Evolutionary conservation across 2,113 vertebrate genomes (phyloP).

Genomic region (Apodemus speciosus): DNA sequence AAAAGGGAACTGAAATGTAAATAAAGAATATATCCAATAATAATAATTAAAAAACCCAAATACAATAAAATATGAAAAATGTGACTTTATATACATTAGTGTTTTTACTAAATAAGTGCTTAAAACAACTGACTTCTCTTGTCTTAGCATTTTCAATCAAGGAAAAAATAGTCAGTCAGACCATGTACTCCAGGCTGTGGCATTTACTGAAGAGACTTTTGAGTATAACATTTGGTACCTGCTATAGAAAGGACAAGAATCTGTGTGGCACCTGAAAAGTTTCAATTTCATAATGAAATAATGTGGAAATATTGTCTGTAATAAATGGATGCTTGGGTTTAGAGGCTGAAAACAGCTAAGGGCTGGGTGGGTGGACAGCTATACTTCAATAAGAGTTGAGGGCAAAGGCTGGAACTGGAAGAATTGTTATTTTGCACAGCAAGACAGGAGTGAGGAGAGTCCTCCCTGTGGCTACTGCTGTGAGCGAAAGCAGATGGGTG

Average conservation of each 20-base stretch:
- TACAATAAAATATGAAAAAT: background rate
- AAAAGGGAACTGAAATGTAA: no score
- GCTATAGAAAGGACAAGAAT: conserved; percentile 2
- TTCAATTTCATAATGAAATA: conserved; percentile 56
- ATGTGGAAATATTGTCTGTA: background rate
- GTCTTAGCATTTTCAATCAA: conserved; percentile 41
- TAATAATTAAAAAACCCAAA: conserved; percentile 14
- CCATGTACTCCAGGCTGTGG: background rate
- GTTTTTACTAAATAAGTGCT: conserved; percentile 27
- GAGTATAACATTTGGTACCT: background rate
- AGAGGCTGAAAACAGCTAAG: background rate
- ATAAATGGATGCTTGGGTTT: conserved; percentile 40
- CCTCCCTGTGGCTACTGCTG: background rate
- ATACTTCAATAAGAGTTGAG: conserved; percentile 44
- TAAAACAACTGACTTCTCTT: conserved; percentile 26
- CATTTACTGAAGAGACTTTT: background rate
- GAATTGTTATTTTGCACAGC: background rate
- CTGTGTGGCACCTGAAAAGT: conserved; percentile 36
- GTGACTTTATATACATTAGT: background rate
- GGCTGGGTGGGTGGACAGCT: background rate
- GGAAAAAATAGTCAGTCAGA: conserved; percentile 15
- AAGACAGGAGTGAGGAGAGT: background rate
- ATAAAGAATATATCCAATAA: no score
- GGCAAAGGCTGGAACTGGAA: background rate
- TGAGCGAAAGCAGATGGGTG: background rate